phyloP scores from a whole-genome alignment of 2,888 invertebrate genomes.

The Drosophila acutilabella region DNA sequence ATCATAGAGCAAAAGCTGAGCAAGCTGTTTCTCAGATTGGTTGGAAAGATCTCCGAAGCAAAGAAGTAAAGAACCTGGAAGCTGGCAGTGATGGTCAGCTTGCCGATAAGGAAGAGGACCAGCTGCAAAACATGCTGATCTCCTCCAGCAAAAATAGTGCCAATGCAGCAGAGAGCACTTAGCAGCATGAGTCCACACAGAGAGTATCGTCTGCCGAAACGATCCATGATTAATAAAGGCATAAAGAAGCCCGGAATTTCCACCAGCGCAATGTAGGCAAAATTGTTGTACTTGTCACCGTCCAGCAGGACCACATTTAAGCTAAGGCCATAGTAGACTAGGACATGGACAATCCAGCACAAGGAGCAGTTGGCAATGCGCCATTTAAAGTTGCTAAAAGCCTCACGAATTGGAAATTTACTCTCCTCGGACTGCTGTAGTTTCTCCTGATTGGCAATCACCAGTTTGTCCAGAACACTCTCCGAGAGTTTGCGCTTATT shows the following conservation, averaged over 20 bases:
- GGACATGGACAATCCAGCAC: conserved; percentile 92
- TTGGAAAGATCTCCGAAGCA: conserved; percentile 90
- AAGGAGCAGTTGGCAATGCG: conserved; percentile 88
- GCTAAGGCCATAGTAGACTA: conserved; percentile 92
- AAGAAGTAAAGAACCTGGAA: conserved; percentile 89
- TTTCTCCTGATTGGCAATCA: conserved; percentile 77
- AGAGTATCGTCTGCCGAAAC: conserved; percentile 88
- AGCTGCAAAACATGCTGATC: conserved; percentile 71
- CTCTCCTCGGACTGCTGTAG: conserved; percentile 73
- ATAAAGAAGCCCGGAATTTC: conserved; percentile 91
- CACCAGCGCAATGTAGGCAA: conserved; percentile 86
- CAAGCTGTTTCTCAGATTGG: conserved; percentile 88
- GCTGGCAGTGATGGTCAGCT: conserved; percentile 88
- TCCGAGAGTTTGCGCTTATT: conserved; percentile 87
- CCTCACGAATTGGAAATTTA: conserved; percentile 81
- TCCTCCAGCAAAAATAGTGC: conserved; percentile 74
- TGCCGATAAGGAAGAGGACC: conserved; percentile 87
- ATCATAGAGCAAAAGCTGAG: conserved; percentile 89
- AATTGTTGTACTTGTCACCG: conserved; percentile 92
- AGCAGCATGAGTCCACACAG: conserved; percentile 88
- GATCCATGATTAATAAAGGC: conserved; percentile 88
- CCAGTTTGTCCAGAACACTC: conserved; percentile 84
- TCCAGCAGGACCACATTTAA: conserved; percentile 90
- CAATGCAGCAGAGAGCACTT: conserved; percentile 86
- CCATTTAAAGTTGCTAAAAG: conserved; percentile 81